Conservation (phyloP, 2,113 vertebrate genomes). For the Symphodus melops region DNA sequence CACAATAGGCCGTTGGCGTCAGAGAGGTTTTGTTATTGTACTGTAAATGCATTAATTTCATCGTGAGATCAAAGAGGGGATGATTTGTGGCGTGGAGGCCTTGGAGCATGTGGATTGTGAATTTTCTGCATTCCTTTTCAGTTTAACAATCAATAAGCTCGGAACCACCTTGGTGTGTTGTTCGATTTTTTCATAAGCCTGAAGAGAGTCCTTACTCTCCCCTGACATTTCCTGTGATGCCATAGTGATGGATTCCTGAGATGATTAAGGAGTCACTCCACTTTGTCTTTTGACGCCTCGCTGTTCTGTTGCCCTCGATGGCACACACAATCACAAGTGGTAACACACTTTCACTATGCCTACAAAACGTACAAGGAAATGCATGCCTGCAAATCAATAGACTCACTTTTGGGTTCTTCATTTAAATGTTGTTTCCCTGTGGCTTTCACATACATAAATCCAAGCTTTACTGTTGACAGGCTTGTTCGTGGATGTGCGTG, state of each 20-base stretch:
- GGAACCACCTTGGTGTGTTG: constrained; percentile 43
- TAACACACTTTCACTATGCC: not conserved
- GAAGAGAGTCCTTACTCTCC: constrained; percentile 43
- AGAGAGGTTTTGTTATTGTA: constrained; percentile 49
- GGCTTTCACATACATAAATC: constrained; percentile 65
- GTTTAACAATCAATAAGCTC: constrained; percentile 64
- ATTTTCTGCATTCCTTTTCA: constrained; percentile 52
- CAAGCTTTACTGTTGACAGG: constrained; percentile 53
- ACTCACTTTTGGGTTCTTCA: not conserved
- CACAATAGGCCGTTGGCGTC: constrained; percentile 28
- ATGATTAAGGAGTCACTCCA: constrained; percentile 37
- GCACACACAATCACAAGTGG: constrained; percentile 1
- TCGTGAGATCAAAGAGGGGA: constrained; percentile 9
- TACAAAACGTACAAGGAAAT: constrained; percentile 2
- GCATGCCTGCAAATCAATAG: not conserved
- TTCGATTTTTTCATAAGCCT: constrained; percentile 65
- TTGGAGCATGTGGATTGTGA: constrained; percentile 39
- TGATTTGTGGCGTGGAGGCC: constrained; percentile 28
- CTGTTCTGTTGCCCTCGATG: constrained; percentile 29
- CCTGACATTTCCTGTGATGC: constrained; percentile 45
- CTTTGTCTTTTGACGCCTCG: constrained; percentile 29
- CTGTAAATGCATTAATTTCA: constrained; percentile 48
- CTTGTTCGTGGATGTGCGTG: constrained; percentile 15
- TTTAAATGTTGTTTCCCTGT: constrained; percentile 55
- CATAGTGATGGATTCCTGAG: constrained; percentile 46